Conservation (phyloP, 2,113 vertebrate genomes). For the Notechis scutatus region DNA sequence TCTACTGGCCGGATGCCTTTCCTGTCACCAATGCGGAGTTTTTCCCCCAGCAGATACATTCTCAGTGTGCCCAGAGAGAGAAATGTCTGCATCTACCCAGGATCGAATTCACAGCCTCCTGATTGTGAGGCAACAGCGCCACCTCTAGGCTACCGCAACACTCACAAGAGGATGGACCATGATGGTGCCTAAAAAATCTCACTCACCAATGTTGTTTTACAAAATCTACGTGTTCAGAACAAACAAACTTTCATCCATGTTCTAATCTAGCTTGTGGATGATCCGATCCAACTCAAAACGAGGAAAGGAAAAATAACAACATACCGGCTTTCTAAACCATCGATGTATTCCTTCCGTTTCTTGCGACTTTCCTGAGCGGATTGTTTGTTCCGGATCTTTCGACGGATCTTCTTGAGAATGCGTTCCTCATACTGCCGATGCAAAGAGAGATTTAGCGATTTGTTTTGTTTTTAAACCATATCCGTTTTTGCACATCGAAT, state of each 20-base stretch:
- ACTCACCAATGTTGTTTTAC: neutral
- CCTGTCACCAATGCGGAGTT: no score
- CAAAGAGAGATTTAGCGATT: neutral
- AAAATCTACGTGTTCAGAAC: neutral
- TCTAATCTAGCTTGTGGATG: neutral
- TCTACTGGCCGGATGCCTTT: no score
- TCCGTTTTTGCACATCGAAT: neutral
- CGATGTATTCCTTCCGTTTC: conserved; percentile 91
- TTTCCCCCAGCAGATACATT: no score
- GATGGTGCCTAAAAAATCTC: neutral
- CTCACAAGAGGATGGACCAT: neutral
- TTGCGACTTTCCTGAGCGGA: conserved; percentile 93
- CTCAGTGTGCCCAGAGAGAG: no score
- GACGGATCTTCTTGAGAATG: conserved; percentile 90
- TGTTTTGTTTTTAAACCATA: neutral
- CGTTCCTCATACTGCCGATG: conserved; percentile 81
- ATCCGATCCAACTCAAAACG: neutral
- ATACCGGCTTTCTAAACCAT: conserved; percentile 85
- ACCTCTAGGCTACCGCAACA: no score
- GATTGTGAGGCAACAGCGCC: no score
- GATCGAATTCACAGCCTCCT: no score
- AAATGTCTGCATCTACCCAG: no score
- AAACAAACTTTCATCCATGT: neutral
- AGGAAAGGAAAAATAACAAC: neutral
- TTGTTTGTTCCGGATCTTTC: conserved; percentile 93